Evolutionary conservation across 2,797 vertebrate species (phyloP), one percentile per base, ranked within the genome.

Genomic region (Brotula barbata): DNA sequence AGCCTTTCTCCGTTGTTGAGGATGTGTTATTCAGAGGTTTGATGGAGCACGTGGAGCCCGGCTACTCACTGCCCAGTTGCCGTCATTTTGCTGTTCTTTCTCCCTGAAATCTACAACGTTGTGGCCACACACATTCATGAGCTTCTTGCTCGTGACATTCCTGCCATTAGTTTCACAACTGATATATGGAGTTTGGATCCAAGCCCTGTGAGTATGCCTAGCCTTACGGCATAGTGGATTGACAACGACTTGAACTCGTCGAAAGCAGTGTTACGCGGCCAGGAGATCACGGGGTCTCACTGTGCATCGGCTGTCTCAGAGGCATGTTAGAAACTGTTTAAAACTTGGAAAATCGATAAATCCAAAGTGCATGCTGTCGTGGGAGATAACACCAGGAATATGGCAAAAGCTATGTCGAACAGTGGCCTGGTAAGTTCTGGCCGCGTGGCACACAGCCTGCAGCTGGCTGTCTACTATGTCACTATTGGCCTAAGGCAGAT

Each of bases 191-290:
- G 41, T 44, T 59, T 13, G 2, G 47, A 59, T 39, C 46, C 13
- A 19, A 36, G 61, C 31, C 37, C 33, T 13, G 20, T 70, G 19
- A 55, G 57, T 14, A 70, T 42, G 44, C 31, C 56, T 22, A 61
- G 48, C 23, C 28, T 49, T 17, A 54, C 17, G n/a, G 21, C 49
- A 28, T 33, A 65, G 34, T 53, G 57, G 51, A 71, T 33, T 45
- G 47, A 57, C 17, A 31, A 42, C 5, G 23, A 61, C 16, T 53
- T 71, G 15, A 34, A 47, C 13, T 22, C 53, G n/a, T n/a, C n/a
- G n/a, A 58, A 58, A 45, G 37, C 43, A 19, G 62, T 28, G 22
- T 45, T 62, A 48, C 43, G 41, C 25, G 12, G 34, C 16, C 50
- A 47, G 19, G 22, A 64, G 11, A 47, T 41, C 43, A 22, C 5